Evolutionary conservation across 2,113 vertebrate genomes (phyloP).

Genomic region (Hyla sarda): DNA sequence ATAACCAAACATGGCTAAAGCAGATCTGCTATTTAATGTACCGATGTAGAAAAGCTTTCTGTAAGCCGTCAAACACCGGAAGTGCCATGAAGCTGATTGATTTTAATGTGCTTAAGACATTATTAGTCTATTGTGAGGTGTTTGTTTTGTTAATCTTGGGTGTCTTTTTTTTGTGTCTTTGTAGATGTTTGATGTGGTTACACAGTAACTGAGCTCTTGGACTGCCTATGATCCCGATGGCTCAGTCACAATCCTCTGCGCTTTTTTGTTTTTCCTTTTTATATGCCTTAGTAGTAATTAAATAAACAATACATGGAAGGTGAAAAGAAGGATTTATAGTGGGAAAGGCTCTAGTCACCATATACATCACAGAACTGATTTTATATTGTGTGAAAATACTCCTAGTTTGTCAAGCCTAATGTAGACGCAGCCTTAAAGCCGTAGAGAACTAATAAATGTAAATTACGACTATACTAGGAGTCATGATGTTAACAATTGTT

Average conservation of each 20-base stretch:
- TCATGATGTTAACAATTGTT: neutral
- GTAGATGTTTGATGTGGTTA: slow-evolving; percentile 24
- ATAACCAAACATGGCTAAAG: too few relatives aligned
- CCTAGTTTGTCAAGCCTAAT: neutral
- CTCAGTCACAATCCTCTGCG: neutral
- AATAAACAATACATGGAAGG: slow-evolving; percentile 21
- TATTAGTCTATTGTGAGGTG: neutral
- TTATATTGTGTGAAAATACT: neutral
- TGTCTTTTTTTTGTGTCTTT: neutral
- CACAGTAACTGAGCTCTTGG: neutral
- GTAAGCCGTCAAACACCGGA: neutral
- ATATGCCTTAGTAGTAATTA: slow-evolving; percentile 24
- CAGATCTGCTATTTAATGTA: neutral
- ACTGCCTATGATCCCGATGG: neutral
- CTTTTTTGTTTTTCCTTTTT: neutral
- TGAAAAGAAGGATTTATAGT: slow-evolving; percentile 37
- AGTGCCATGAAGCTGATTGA: neutral
- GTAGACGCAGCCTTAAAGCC: neutral
- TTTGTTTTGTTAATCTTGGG: neutral
- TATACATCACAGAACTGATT: neutral
- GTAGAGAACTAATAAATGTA: neutral
- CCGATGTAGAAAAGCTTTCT: neutral
- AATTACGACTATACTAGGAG: neutral
- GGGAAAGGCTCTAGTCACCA: neutral
- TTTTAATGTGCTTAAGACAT: neutral